These are phyloP conservation scores for Mormyrops attenuatus DNA, from an alignment of 2,797 vertebrate genomes.

Conservation along the genomic window DNA sequence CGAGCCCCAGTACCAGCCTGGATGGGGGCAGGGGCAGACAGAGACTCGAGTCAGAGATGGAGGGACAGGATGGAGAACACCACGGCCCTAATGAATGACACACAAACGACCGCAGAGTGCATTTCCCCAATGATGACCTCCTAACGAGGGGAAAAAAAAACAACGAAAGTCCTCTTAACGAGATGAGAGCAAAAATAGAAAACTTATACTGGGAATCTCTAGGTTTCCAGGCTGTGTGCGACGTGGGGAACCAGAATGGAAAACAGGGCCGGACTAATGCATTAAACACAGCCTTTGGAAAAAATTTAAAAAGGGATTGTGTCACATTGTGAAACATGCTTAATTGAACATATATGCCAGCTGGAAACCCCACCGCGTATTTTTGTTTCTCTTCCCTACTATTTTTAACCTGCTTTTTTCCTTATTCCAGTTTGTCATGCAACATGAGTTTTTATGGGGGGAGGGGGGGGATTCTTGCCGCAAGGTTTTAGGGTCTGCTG, in stretches of 20 bases:
- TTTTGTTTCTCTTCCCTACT: background rate
- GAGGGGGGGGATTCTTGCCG: background rate
- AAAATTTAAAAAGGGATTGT: background rate
- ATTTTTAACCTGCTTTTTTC: background rate
- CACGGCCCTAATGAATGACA: background rate
- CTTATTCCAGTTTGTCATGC: background rate
- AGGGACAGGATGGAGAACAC: background rate
- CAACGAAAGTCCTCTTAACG: background rate
- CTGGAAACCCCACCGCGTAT: background rate
- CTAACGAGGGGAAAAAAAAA: background rate
- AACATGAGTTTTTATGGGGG: background rate
- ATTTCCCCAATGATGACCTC: background rate
- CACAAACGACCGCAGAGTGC: background rate
- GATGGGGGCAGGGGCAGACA: background rate
- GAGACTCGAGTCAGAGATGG: background rate
- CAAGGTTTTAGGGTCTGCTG: background rate
- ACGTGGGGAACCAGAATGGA: background rate
- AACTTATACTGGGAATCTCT: background rate
- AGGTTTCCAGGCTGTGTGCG: background rate
- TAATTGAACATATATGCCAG: background rate
- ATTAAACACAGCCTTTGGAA: background rate
- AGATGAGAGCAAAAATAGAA: background rate
- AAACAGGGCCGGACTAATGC: background rate
- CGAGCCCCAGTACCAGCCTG: slow-evolving; percentile 49
- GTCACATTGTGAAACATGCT: background rate